phyloP scores from a whole-genome alignment of 2,113 vertebrate genomes.

The Poecilia latipinna region DNA sequence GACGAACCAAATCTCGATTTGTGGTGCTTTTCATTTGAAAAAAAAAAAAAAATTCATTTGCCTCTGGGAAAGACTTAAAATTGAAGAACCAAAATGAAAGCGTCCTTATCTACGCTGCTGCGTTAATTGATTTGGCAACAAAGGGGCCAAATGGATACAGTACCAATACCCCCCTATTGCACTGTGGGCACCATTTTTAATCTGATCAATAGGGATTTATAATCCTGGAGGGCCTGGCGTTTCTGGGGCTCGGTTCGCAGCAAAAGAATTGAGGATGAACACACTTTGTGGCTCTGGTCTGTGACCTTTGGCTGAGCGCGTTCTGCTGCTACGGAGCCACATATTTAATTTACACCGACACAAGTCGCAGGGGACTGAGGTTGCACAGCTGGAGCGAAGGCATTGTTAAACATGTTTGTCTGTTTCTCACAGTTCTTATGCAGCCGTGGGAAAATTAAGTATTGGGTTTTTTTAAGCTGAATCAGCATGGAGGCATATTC shows the following conservation, averaged over 20 bases:
- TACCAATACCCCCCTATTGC: neutral
- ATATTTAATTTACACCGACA: neutral
- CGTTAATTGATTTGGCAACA: neutral
- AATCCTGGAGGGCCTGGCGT: neutral
- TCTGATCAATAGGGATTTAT: neutral
- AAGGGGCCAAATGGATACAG: neutral
- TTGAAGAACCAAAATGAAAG: too few species aligned
- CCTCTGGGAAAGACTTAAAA: too few species aligned
- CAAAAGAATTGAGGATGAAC: neutral
- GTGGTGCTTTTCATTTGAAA: too few species aligned
- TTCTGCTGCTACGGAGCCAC: neutral
- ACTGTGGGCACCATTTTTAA: neutral
- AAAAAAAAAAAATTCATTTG: too few species aligned
- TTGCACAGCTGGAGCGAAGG: neutral
- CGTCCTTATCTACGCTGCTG: too few species aligned
- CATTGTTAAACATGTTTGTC: too few species aligned
- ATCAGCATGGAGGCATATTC: neutral
- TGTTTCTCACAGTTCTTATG: too few species aligned
- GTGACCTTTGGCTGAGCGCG: neutral
- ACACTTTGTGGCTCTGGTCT: neutral
- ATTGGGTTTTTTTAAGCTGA: too few species aligned
- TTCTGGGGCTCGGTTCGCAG: neutral
- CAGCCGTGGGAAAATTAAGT: too few species aligned
- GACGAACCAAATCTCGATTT: too few species aligned
- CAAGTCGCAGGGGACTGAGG: neutral